Percentiles rank a stretch among this genome's conserved stretches.
These are phyloP conservation scores for Poecilia wingei DNA, from an alignment of 2,797 vertebrate species.

Conservation along the genomic window DNA sequence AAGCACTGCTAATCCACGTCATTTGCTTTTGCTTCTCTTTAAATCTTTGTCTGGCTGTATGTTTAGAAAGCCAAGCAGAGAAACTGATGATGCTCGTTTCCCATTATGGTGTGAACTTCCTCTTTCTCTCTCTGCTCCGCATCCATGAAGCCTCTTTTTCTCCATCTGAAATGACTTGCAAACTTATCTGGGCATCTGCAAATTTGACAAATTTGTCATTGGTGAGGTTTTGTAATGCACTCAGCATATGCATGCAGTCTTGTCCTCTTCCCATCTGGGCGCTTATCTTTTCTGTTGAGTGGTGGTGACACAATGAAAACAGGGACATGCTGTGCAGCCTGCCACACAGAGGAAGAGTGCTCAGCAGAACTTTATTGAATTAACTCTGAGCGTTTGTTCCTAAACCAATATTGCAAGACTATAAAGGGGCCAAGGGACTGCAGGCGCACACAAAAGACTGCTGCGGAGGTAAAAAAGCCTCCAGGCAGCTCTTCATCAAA, in stretches of 20 bases:
- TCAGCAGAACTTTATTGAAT: conserved; percentile 67
- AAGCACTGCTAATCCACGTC: background rate
- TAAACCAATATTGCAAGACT: conserved; percentile 70
- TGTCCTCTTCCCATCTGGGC: conserved; percentile 41
- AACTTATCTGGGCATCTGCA: background rate
- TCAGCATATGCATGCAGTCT: conserved; percentile 26
- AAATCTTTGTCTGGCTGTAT: background rate
- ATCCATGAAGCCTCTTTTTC: background rate
- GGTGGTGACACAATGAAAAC: conserved; percentile 66
- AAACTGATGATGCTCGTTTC: background rate
- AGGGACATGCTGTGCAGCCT: conserved; percentile 49
- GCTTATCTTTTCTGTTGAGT: conserved; percentile 58
- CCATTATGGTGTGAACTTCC: background rate
- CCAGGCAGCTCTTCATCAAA: conserved; percentile 68
- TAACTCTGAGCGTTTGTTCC: conserved; percentile 69
- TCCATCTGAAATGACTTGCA: background rate
- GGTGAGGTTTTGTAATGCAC: conserved; percentile 24
- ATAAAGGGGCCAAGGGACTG: conserved; percentile 67
- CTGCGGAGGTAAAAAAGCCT: conserved; percentile 59
- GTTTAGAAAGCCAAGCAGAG: background rate
- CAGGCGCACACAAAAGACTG: conserved; percentile 67
- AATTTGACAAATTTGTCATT: conserved; percentile 16
- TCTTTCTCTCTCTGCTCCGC: background rate
- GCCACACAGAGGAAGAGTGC: conserved; percentile 61
- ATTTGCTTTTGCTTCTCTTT: background rate